Percentiles rank a stretch among this genome's conserved stretches.
Conservation (phyloP, 2,888 invertebrate species). For the Ceriagrion tenellum region DNA sequence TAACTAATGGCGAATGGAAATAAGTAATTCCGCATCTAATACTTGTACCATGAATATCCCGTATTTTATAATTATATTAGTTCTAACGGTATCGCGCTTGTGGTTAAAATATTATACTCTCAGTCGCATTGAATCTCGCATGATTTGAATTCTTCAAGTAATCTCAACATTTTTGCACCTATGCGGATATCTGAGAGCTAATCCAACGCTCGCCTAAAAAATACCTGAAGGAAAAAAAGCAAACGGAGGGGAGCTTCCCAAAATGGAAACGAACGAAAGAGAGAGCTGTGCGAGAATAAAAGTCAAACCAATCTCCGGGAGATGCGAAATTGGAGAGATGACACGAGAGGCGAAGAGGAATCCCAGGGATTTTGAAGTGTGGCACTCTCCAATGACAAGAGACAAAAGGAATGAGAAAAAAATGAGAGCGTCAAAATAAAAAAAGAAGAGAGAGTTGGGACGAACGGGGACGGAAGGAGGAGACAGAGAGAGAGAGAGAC, state of each 20-base stretch:
- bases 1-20: too few relatives aligned
- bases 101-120: too few relatives aligned
- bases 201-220: too few relatives aligned
- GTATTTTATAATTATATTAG: too few relatives aligned
- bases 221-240: neutral
- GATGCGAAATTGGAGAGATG: conserved; percentile 36
- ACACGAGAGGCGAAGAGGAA: neutral
- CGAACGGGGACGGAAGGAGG: neutral
- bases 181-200: neutral
- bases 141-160: too few relatives aligned
- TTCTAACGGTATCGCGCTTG: too few relatives aligned
- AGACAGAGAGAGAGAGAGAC: neutral
- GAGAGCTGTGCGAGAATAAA: neutral
- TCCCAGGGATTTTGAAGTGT: neutral
- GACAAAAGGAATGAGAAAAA: neutral
- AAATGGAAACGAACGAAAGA: neutral
- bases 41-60: too few relatives aligned
- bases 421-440: neutral
- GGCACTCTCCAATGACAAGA: neutral
- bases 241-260: neutral
- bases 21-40: too few relatives aligned
- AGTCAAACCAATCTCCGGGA: conserved; percentile 15
- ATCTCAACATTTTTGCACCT: neutral
- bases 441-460: neutral
- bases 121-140: too few relatives aligned